Conservation (phyloP, 2,113 vertebrate species). For the Turdus rufiventris region DNA sequence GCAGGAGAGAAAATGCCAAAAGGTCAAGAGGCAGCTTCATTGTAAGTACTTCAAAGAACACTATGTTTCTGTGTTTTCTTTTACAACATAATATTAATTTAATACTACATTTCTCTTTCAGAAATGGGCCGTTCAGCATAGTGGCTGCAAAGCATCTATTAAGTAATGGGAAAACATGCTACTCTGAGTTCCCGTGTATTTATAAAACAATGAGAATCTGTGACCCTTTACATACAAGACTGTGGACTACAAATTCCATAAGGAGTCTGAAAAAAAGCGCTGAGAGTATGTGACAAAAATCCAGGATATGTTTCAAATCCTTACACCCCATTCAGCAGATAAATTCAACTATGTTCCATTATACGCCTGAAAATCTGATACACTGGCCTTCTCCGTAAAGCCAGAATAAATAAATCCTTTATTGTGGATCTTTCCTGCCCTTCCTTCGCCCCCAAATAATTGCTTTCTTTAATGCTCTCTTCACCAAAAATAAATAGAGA, state of each 20-base stretch:
- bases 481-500: constrained; percentile 10
- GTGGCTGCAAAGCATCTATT: not conserved
- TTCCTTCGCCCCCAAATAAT: not conserved
- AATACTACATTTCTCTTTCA: not conserved
- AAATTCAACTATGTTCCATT: not conserved
- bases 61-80: not conserved
- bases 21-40: not conserved
- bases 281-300: not conserved
- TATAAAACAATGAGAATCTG: not conserved
- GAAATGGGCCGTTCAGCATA: not conserved
- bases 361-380: not conserved
- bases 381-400: not conserved
- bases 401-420: not conserved
- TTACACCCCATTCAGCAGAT: not conserved
- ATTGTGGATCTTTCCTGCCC: not conserved
- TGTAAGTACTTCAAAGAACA: not conserved
- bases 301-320: not conserved
- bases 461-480: constrained; percentile 11
- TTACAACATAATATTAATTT: not conserved
- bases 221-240: not conserved
- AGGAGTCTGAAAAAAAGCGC: not conserved
- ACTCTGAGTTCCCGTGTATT: not conserved
- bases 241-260: not conserved
- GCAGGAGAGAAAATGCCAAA: not conserved
- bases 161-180: not conserved